Evolutionary conservation across 37 sponge, comb jelly and placozoan genomes (phyloP).

Genomic region (Haliclona indistincta): DNA sequence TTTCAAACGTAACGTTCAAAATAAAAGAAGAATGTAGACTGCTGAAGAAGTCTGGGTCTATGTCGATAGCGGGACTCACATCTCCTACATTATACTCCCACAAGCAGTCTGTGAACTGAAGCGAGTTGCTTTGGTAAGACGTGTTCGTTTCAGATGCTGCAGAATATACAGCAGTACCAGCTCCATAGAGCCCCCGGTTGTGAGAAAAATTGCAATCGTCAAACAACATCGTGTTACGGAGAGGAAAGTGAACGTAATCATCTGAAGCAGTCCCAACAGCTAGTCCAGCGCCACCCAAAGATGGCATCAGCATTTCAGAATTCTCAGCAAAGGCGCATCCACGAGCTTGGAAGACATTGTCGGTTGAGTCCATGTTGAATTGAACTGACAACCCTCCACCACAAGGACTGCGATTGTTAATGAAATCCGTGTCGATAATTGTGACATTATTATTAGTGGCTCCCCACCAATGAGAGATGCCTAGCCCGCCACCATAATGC

Average conservation of each 20-base stretch:
- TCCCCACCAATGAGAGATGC: neutral
- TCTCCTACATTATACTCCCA: neutral
- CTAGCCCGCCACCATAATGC: neutral
- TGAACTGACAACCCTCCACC: slow-evolving; percentile 11
- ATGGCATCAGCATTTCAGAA: too few species aligned
- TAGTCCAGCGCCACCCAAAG: slow-evolving; percentile 5
- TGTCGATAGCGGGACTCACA: neutral
- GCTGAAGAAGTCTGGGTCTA: too few species aligned
- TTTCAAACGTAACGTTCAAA: neutral
- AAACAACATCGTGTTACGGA: too few species aligned
- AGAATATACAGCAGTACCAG: neutral
- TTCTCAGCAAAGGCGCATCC: too few species aligned
- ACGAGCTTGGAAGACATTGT: too few species aligned
- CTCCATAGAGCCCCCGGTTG: slow-evolving; percentile 1
- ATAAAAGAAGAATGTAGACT: too few species aligned
- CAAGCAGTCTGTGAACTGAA: neutral
- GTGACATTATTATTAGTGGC: neutral
- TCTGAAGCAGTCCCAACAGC: neutral
- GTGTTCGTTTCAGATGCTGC: neutral
- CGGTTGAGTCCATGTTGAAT: too few species aligned
- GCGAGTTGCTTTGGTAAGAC: neutral
- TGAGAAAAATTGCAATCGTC: neutral
- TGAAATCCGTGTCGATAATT: neutral
- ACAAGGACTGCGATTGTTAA: neutral
- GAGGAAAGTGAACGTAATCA: too few species aligned